Percentiles rank a stretch among this genome's conserved stretches.
Evolutionary conservation across 2,113 vertebrate genomes (phyloP).

Genomic region (Campylomormyrus numenius): DNA sequence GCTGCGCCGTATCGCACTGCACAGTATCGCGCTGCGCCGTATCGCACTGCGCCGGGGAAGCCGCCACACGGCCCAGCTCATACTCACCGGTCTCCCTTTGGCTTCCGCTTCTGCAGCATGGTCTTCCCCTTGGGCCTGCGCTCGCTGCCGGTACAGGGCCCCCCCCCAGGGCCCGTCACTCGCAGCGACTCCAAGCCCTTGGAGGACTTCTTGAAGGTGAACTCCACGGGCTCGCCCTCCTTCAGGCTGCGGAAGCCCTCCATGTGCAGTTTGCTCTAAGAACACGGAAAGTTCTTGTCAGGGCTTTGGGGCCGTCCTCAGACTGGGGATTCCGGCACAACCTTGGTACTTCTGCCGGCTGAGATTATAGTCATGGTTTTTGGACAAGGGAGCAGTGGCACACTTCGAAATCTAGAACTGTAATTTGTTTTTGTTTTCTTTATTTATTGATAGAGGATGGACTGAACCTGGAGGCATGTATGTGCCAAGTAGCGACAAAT

Average conservation of each 20-base stretch:
- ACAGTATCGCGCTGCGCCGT: too few species aligned
- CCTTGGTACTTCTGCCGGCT: neutral
- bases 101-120: conserved; percentile 75
- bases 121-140: conserved; percentile 96
- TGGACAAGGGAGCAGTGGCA: neutral
- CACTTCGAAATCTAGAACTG: neutral
- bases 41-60: neutral
- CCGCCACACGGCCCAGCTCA: neutral
- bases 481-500: neutral
- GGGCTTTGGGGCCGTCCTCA: conserved; percentile 9
- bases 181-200: conserved; percentile 98
- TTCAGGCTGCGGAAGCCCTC: conserved; percentile 99
- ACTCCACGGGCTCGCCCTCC: conserved; percentile 98
- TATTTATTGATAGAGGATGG: neutral
- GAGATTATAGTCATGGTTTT: neutral
- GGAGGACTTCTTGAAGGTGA: conserved; percentile 97
- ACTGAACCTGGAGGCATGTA: neutral
- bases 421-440: neutral
- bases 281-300: conserved; percentile 4
- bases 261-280: conserved; percentile 97
- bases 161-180: conserved; percentile 94
- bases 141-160: conserved; percentile 90
- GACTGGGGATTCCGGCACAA: conserved; percentile 4
- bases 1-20: too few species aligned
- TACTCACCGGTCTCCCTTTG: conserved; percentile 79